Evolutionary conservation across 2,888 invertebrate species (phyloP), one percentile per base, ranked within the genome.

Genomic region (Polydrusus pterygomalis): DNA sequence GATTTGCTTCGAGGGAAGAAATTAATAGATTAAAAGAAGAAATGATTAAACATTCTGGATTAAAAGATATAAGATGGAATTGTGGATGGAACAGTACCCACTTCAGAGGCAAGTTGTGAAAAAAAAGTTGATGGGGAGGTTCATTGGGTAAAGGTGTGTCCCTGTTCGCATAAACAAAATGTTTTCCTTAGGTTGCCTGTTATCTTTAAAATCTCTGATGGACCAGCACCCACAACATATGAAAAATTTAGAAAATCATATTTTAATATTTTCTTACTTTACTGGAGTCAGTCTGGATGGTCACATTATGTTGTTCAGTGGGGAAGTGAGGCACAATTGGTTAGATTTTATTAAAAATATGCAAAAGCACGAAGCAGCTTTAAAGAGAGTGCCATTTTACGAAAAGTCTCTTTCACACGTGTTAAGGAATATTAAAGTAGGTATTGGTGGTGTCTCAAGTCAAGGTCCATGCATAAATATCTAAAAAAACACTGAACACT

Each of bases 261-360:
- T 91, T 20, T 89, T 98, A 74, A 94, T 96, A 2, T 93, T 98
- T 88, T 96, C 96, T 0, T 94, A 94, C 81, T 95, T 96, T 83
- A 97, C 97, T 2, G 98, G 98, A 13, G 94, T 98, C 7, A 96
- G 95, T 85, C 89, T 97, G 62, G 95, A 97, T 83, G 97, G 98
- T 0, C 94, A 96, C 83, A 93, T 98, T 9, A 94, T 95, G 89
- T 90, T 98, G 0, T 97, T 95, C 85, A 97, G 96, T 80, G 97
- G 96, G 45, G 97, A 98, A 90, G 97, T 98, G 45, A 90, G 97
- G 75, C 93, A 95, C 84, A 96, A 96, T 88, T 98, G 98, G 98
- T 89, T 97, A 74, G 96, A 96, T 88, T 90, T 96, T 70, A 93
- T 97, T 73, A 95, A 94, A 88, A 95, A 95, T 88, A 92, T 96